These are phyloP conservation scores for Abramis brama DNA, from an alignment of 2,113 vertebrate species.

Conservation along the genomic window DNA sequence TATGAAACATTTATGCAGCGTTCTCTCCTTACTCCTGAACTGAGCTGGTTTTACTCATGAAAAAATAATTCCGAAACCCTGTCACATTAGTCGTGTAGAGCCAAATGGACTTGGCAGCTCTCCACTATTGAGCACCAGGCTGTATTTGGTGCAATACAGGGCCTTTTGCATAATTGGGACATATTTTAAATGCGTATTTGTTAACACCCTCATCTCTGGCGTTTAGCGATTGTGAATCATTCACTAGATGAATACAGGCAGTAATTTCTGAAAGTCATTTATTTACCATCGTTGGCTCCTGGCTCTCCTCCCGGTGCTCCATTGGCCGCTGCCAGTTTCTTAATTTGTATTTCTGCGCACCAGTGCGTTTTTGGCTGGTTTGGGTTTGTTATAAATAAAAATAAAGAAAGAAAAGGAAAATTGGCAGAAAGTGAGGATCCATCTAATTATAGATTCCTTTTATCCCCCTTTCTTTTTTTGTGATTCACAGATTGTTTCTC, in stretches of 20 bases:
- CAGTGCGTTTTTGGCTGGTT: conserved; percentile 8
- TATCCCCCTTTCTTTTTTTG: not conserved
- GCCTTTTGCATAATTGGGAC: conserved; percentile 37
- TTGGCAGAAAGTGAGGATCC: not conserved
- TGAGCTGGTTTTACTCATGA: not conserved
- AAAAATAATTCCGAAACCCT: not conserved
- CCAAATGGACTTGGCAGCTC: conserved; percentile 9
- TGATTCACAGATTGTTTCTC: not conserved
- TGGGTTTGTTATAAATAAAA: conserved; percentile 27
- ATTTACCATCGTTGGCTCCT: conserved; percentile 47
- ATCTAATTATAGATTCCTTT: conserved; percentile 10
- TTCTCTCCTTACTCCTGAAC: not conserved
- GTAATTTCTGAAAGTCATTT: conserved; percentile 45
- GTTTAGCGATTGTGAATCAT: conserved; percentile 47
- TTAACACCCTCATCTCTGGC: conserved; percentile 49
- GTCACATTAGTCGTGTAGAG: not conserved
- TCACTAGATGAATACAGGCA: not conserved
- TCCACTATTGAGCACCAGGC: not conserved
- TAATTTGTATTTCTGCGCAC: conserved; percentile 48
- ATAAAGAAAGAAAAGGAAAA: not conserved
- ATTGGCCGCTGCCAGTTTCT: conserved; percentile 35
- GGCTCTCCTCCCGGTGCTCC: conserved; percentile 41
- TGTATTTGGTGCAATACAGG: not conserved
- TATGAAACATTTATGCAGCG: not conserved
- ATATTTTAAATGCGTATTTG: conserved; percentile 25